phyloP scores from a whole-genome alignment of 1,140 invertebrate species.

The Octopus sinensis region DNA sequence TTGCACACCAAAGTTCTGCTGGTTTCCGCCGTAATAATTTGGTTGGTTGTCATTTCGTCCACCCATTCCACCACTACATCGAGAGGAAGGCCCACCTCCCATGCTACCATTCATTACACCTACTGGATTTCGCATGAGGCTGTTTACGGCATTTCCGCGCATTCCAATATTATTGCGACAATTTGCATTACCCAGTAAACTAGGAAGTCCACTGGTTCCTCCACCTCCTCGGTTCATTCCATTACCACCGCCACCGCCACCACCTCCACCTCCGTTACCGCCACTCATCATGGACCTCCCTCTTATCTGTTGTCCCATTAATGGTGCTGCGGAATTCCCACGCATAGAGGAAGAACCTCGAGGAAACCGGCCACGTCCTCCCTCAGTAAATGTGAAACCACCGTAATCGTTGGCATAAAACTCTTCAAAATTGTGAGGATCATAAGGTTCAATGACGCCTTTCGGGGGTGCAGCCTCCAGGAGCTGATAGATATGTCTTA shows the following conservation, averaged over 20 bases:
- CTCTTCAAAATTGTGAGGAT: conserved; percentile 92
- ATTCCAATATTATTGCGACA: neutral
- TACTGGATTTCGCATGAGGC: neutral
- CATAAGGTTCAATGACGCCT: conserved; percentile 84
- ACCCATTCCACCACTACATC: conserved; percentile 50
- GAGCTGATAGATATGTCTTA: conserved; percentile 81
- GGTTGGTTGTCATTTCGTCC: conserved; percentile 42
- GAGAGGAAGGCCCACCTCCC: conserved; percentile 12
- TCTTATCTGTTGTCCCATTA: neutral
- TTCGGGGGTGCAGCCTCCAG: conserved; percentile 87
- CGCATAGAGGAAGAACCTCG: conserved; percentile 25
- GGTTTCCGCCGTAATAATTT: conserved; percentile 5
- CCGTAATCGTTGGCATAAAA: conserved; percentile 90
- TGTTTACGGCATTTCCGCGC: neutral
- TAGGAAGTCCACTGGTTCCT: conserved; percentile 21
- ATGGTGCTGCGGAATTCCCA: neutral
- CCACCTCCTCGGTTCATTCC: conserved; percentile 25
- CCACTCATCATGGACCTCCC: conserved; percentile 4
- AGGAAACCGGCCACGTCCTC: conserved; percentile 32
- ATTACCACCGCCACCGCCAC: conserved; percentile 18
- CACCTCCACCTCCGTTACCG: conserved; percentile 22
- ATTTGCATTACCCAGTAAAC: neutral
- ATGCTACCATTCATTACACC: neutral
- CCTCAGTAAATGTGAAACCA: conserved; percentile 64
- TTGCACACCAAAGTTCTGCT: neutral